phyloP scores from a whole-genome alignment of 2,113 vertebrate genomes.

The Sapayoa aenigma region DNA sequence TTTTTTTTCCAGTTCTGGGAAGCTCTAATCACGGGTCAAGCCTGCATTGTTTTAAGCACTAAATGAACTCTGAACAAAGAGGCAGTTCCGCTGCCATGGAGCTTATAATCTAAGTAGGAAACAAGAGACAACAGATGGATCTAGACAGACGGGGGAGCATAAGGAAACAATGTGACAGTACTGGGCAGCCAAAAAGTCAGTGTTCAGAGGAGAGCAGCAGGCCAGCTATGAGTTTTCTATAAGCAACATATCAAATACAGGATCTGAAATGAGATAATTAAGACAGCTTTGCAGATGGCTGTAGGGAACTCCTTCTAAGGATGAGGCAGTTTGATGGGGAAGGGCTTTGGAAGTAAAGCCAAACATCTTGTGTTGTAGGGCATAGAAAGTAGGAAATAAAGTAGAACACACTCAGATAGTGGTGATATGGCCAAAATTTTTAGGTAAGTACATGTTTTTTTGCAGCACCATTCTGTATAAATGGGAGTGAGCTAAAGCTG shows the following conservation, averaged over 20 bases:
- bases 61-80: slow-evolving; percentile 34
- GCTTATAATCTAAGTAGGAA: slow-evolving; percentile 12
- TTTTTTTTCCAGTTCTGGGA: neutral
- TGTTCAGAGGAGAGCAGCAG: slow-evolving; percentile 13
- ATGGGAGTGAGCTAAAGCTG: neutral
- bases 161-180: slow-evolving; percentile 51
- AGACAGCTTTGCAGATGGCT: neutral
- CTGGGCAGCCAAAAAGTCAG: slow-evolving; percentile 46
- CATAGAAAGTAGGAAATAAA: neutral
- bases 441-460: neutral
- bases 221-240: slow-evolving; percentile 21
- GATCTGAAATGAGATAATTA: slow-evolving; percentile 34
- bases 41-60: slow-evolving; percentile 4
- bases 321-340: neutral
- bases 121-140: slow-evolving; percentile 54
- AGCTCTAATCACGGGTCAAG: slow-evolving; percentile 21
- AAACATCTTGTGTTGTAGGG: neutral
- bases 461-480: neutral
- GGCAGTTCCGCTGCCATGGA: neutral
- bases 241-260: neutral
- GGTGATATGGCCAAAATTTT: neutral
- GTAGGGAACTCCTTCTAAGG: neutral
- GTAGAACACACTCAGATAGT: neutral
- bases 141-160: slow-evolving; percentile 46
- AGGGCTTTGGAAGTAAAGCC: neutral